Percentiles rank a stretch among this genome's conserved stretches.
Evolutionary conservation across 2,113 vertebrate species (phyloP).

Genomic region (Pardalotus punctatus): DNA sequence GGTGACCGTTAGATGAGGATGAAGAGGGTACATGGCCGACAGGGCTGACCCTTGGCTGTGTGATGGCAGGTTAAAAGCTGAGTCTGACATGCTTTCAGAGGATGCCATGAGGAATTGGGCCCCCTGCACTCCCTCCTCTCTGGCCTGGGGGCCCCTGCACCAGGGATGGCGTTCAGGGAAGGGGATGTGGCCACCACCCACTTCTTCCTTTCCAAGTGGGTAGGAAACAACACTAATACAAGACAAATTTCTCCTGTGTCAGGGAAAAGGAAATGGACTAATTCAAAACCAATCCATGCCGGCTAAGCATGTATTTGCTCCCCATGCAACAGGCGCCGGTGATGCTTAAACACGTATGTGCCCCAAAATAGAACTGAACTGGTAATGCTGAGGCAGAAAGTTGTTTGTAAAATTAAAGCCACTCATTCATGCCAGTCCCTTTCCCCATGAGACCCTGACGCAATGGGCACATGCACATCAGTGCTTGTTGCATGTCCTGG

Average conservation of each 20-base stretch:
- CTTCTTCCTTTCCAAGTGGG: constrained; percentile 35
- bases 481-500: neutral
- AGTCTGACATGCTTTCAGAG: neutral
- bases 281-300: neutral
- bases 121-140: neutral
- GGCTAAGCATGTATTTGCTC: neutral
- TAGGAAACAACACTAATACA: neutral
- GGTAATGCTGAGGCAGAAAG: neutral
- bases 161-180: neutral
- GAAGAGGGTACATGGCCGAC: neutral
- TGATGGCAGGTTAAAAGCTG: neutral
- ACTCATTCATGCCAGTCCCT: neutral
- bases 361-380: neutral
- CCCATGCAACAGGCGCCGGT: neutral
- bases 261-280: constrained; percentile 21
- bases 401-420: neutral
- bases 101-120: neutral
- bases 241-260: constrained; percentile 18
- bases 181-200: constrained; percentile 54
- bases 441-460: neutral
- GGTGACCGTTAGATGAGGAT: neutral
- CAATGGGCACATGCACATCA: accelerated
- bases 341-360: neutral
- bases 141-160: neutral
- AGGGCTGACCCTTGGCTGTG: neutral